Base-by-base conservation (phyloP, 2,797 vertebrate genomes). In the Ceyx erithaca region DNA sequence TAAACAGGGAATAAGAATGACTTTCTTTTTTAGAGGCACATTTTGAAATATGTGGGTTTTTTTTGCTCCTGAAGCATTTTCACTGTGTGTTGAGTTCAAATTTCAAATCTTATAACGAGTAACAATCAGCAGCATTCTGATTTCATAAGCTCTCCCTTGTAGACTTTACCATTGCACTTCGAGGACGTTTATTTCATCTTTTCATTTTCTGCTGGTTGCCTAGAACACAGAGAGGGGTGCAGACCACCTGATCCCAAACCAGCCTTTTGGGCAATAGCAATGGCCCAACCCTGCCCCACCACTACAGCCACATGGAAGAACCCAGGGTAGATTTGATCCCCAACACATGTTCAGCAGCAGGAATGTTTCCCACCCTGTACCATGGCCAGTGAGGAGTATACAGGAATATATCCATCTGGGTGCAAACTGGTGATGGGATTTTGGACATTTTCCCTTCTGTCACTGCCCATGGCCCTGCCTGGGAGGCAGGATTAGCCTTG, bases 41-140 rank as follows among this genome's bases (percentile, higher is more conserved):
- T 83, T 91, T 90, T 88, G 58, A 88, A 92, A 62, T 69, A 28
- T 51, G 90, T 41, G 63, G 67, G 59, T 58, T 81, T 93, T 64
- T 68, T 66, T 61, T 80, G 88, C 49, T 95, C 69, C 49, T 95
- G 80, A 41, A 73, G 19, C 41, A 33, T 64, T 90, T 63, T 64
- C 58, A 17, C n/a, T 20, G 45, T 55, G 61, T 59, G 90, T 92
- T 11, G 11, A 79, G 57, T 84, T 92, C 79, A 77, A 1, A 89
- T 93, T 94, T 77, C 81, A 70, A 66, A 87, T 77, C 72, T 87
- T 80, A 77, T 77, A 85, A 25, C 48, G 41, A 71, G 49, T 45
- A 89, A 82, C 72, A 52, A 59, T 55, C 75, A 64, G 15, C 68
- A 89, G 21, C 0, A 0, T 33, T 92, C 71, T 28, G 48, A 61